Conservation (phyloP, 2,797 vertebrate genomes). For the Choloepus didactylus region DNA sequence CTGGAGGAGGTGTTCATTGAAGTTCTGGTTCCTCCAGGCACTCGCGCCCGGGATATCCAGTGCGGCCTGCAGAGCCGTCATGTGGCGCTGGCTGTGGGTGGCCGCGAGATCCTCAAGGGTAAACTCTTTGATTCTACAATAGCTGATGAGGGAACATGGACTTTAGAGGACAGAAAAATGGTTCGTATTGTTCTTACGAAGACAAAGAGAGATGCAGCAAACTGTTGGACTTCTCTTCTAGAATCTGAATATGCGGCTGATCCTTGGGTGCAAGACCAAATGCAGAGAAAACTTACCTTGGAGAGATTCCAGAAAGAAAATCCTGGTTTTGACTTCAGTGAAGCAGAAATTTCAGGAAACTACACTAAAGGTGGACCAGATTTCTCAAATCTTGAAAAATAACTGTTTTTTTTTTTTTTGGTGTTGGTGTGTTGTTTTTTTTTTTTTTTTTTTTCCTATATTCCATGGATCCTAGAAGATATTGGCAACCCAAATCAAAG, state of each 20-base stretch:
- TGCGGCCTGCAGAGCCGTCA: constrained; percentile 93
- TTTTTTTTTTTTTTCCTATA: not conserved
- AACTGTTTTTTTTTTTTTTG: constrained; percentile 72
- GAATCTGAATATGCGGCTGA: constrained; percentile 96
- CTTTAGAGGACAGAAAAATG: constrained; percentile 97
- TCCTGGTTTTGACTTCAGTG: constrained; percentile 99
- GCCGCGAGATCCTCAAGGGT: constrained; percentile 95
- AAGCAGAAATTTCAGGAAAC: constrained; percentile 98
- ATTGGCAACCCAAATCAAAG: constrained; percentile 11
- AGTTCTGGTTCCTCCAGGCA: constrained; percentile 94
- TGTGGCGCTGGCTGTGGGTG: constrained; percentile 92
- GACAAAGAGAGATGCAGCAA: constrained; percentile 96
- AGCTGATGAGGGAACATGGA: constrained; percentile 97
- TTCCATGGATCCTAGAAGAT: constrained; percentile 70
- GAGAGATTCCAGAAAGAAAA: constrained; percentile 99
- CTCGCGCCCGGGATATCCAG: constrained; percentile 92
- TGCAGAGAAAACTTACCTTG: constrained; percentile 98
- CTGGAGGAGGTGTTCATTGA: constrained; percentile 98
- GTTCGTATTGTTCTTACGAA: constrained; percentile 96
- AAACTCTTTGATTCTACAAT: constrained; percentile 94
- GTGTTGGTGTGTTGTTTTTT: no score
- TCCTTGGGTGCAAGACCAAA: constrained; percentile 97
- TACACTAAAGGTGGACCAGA: constrained; percentile 97
- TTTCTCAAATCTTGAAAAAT: constrained; percentile 95
- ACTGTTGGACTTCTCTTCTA: constrained; percentile 97